Conservation (phyloP, 2,888 invertebrate genomes). For the Lasioglossum vierecki region DNA sequence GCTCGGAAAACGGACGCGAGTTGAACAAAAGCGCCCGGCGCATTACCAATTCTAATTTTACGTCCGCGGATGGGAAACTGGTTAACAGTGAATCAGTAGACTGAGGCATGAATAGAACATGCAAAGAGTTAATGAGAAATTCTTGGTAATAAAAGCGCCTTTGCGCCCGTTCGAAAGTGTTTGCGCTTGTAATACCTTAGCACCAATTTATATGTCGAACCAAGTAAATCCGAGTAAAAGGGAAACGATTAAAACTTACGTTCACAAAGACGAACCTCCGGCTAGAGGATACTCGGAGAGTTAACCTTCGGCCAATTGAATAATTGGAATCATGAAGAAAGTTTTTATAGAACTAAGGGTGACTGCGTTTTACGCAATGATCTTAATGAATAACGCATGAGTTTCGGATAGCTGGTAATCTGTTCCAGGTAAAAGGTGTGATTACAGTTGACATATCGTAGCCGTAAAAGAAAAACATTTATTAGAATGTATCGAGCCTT, state of each 20-base stretch:
- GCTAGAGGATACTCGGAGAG: not conserved
- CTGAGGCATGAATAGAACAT: not conserved
- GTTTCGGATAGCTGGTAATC: not conserved
- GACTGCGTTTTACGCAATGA: not conserved
- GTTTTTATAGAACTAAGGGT: not conserved
- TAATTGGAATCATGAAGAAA: not conserved
- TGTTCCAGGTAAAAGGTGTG: not conserved
- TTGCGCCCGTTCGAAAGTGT: not conserved
- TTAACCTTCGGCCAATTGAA: not conserved
- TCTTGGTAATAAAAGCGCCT: not conserved
- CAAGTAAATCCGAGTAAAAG: not conserved
- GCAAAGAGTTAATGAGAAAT: conserved; percentile 14
- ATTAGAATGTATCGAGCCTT: too few relatives aligned
- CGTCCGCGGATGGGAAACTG: conserved; percentile 11
- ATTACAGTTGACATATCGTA: not conserved
- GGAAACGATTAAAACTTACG: not conserved
- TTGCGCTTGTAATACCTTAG: not conserved
- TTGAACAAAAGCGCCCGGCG: conserved; percentile 5
- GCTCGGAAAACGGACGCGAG: not conserved
- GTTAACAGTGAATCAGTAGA: conserved; percentile 9
- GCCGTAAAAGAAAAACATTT: too few relatives aligned
- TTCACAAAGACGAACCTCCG: not conserved
- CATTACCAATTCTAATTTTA: conserved; percentile 12
- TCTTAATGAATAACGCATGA: not conserved
- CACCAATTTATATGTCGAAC: not conserved